phyloP scores from a whole-genome alignment of 2,797 vertebrate genomes.

The Artibeus jamaicensis region DNA sequence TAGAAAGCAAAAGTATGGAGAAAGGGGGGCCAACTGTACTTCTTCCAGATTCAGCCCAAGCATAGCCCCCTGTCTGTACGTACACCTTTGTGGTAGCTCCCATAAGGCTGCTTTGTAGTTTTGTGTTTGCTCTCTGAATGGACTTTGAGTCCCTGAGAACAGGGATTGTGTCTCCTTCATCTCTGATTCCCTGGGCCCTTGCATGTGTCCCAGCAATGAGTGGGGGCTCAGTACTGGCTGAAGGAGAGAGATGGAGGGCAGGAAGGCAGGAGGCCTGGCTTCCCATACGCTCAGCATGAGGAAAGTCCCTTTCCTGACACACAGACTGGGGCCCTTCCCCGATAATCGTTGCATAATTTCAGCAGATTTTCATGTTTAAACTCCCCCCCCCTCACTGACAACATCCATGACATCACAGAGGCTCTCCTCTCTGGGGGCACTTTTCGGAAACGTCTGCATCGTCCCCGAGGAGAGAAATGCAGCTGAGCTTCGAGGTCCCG shows the following conservation, averaged over 20 bases:
- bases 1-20: neutral
- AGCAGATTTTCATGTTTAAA: neutral
- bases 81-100: neutral
- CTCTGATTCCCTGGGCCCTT: neutral
- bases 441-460: neutral
- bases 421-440: neutral
- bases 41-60: neutral
- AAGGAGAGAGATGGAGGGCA: neutral
- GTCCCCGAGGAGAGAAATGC: neutral
- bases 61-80: neutral
- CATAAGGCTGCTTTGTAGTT: neutral
- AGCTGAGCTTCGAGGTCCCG: fast-evolving
- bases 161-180: neutral
- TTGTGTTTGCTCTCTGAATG: neutral
- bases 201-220: neutral
- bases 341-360: neutral
- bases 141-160: neutral
- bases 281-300: neutral
- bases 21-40: neutral
- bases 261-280: neutral
- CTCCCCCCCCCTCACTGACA: neutral
- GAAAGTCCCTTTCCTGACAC: neutral
- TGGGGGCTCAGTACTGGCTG: neutral
- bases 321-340: neutral
- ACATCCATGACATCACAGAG: neutral